Evolutionary conservation across 2,113 vertebrate genomes (phyloP).

Genomic region (Epinephelus cyanopodus): DNA sequence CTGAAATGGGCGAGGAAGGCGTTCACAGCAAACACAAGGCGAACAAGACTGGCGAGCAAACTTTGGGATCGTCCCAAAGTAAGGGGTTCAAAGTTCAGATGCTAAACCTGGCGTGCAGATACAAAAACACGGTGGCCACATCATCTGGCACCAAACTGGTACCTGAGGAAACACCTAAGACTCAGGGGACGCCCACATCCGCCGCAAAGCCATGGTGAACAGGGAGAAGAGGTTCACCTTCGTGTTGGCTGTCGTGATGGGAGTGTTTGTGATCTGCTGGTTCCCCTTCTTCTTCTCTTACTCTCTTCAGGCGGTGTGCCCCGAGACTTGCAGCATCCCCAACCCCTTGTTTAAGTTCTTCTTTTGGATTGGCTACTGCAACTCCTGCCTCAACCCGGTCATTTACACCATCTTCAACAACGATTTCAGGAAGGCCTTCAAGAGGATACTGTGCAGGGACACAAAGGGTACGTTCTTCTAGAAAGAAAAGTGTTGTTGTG

Average conservation of each 20-base stretch:
- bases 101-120: constrained; percentile 44
- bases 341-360: constrained; percentile 83
- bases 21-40: background rate
- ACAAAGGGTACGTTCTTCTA: constrained; percentile 76
- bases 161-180: constrained; percentile 57
- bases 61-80: background rate
- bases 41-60: background rate
- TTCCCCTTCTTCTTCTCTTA: constrained; percentile 95
- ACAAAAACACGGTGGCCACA: constrained; percentile 79
- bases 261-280: constrained; percentile 93
- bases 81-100: constrained; percentile 48
- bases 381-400: constrained; percentile 90
- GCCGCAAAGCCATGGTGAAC: constrained; percentile 85
- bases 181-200: constrained; percentile 71
- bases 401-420: constrained; percentile 90
- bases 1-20: constrained; percentile 32
- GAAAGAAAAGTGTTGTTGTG: background rate
- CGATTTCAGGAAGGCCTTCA: constrained; percentile 88
- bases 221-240: constrained; percentile 93
- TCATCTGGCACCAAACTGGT: constrained; percentile 77
- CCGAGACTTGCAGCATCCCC: constrained; percentile 84
- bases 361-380: constrained; percentile 90
- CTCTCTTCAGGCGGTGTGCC: constrained; percentile 89
- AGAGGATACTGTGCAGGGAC: constrained; percentile 79
- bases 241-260: constrained; percentile 92